phyloP scores from a whole-genome alignment of 2,888 invertebrate species.

The Oligia latruncula region DNA sequence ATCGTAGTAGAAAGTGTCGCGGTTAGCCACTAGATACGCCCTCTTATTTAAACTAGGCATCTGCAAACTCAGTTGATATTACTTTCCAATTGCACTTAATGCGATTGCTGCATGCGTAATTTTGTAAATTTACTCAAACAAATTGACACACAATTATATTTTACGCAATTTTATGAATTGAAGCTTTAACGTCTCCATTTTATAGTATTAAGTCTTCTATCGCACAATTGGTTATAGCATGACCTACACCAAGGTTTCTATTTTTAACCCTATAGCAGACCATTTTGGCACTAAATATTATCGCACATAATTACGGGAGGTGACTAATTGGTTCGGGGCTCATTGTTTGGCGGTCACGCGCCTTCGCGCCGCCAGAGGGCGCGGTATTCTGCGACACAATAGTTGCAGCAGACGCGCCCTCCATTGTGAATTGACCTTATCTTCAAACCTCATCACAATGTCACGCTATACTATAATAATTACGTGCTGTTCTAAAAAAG shows the following conservation, averaged over 20 bases:
- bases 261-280: slow-evolving; percentile 22
- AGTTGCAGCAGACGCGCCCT: slow-evolving; percentile 74
- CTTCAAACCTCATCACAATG: slow-evolving; percentile 65
- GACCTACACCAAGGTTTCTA: slow-evolving; percentile 40
- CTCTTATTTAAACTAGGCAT: slow-evolving; percentile 84
- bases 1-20: slow-evolving; percentile 83
- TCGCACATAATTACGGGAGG: slow-evolving; percentile 58
- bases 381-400: slow-evolving; percentile 73
- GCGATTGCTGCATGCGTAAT: slow-evolving; percentile 52
- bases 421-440: slow-evolving; percentile 80
- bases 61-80: slow-evolving; percentile 70
- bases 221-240: slow-evolving; percentile 19
- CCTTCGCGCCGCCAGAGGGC: slow-evolving; percentile 80
- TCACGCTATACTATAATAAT: slow-evolving; percentile 67
- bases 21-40: slow-evolving; percentile 80
- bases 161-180: slow-evolving; percentile 37
- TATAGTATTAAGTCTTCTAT: not conserved
- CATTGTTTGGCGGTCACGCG: slow-evolving; percentile 76
- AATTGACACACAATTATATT: slow-evolving; percentile 55
- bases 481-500: slow-evolving; percentile 54
- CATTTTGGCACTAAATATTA: slow-evolving; percentile 49
- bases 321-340: slow-evolving; percentile 71
- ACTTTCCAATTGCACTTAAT: slow-evolving; percentile 70
- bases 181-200: slow-evolving; percentile 18
- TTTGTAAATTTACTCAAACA: slow-evolving; percentile 49